Evolutionary conservation across 37 sponge, comb jelly and placozoan genomes (phyloP), one percentile per base, ranked within the genome.

Genomic region (Lycopodina hypogea): DNA sequence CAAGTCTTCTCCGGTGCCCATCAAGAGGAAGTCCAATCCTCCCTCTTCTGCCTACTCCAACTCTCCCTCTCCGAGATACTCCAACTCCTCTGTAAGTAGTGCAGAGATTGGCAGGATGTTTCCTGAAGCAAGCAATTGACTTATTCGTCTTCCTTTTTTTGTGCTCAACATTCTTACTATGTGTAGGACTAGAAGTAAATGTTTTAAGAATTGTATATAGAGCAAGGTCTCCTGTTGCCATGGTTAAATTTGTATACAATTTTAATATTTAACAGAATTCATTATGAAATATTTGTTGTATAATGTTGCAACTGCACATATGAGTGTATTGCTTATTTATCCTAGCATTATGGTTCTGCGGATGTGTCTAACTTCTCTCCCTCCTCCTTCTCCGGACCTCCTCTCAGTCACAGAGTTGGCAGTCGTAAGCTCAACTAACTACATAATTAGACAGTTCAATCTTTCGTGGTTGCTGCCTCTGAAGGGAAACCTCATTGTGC

Each of bases 371-470:
- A 59, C 34, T 69, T 83, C 59, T 88, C 89, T 40, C 84, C 81
- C 48, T 83, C 89, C 39, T 81, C 87, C 50, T 76, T 83, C 55
- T 87, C 87, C 52, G 81, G 81, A 0, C 83, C 79, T 56, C 82
- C 89, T 68, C 32, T 52, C 53, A 61, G 34, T 45, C 84, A 81
- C 76, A 28, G 67, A 38, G 64, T 83, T 8, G 77, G 78, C 15
- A 77, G 71, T 62, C 62, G 68, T 81, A 50, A 23, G 74, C 77
- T 37, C 19, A 55, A 37, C 28, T 78, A 4, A 1, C 34, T 68
- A 19, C 74, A 28, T 51, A 19, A 50, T 67, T 57, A 24, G 38
- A n/a, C n/a, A n/a, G n/a, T n/a, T n/a, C n/a, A n/a, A n/a, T n/a
- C 51, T n/a, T 51, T 66, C 69, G 22, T 40, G 21, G 21, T 38